These are phyloP conservation scores for Paramisgurnus dabryanus DNA, from an alignment of 2,113 vertebrate genomes.

Conservation along the genomic window DNA sequence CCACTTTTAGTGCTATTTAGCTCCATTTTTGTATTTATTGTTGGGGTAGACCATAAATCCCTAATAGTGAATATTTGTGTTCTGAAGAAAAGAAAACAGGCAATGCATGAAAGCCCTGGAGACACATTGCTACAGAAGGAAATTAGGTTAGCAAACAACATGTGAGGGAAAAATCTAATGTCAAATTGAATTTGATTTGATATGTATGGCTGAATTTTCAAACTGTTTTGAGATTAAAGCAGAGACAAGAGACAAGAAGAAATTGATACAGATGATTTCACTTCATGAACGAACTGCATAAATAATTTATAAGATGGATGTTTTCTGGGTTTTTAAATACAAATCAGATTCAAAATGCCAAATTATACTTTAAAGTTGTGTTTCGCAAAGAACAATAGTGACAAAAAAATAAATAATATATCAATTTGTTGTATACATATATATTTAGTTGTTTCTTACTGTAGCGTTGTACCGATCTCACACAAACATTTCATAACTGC, in stretches of 20 bases:
- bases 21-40: too few relatives aligned
- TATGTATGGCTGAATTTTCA: conserved; percentile 34
- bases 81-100: conserved; percentile 54
- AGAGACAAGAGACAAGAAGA: background rate
- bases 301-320: background rate
- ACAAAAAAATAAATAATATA: background rate
- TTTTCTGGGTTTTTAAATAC: background rate
- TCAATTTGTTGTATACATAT: too few relatives aligned
- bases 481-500: too few relatives aligned
- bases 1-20: too few relatives aligned
- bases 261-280: conserved; percentile 14
- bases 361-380: background rate
- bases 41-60: too few relatives aligned
- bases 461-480: too few relatives aligned
- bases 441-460: too few relatives aligned
- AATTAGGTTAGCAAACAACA: conserved; percentile 54
- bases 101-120: conserved; percentile 52
- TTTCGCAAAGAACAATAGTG: background rate
- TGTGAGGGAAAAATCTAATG: conserved; percentile 18
- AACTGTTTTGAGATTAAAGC: background rate
- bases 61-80: conserved; percentile 48
- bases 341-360: background rate
- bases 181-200: conserved; percentile 42
- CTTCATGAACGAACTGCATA: background rate
- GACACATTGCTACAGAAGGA: conserved; percentile 51